phyloP scores from a whole-genome alignment of 1,140 invertebrate genomes.

The Helicorthomorpha holstii region DNA sequence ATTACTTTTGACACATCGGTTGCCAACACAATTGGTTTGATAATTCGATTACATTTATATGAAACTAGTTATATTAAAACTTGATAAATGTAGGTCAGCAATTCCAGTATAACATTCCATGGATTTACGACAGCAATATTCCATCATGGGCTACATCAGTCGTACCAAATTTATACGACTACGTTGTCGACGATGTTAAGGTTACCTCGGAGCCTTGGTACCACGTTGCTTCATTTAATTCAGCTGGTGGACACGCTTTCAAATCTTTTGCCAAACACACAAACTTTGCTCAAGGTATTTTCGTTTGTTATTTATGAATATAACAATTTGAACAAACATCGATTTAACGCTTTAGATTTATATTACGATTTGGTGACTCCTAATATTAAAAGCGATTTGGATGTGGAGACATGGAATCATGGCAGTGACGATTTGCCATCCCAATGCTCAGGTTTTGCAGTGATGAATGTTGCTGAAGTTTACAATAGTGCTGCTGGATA shows the following conservation, averaged over 20 bases:
- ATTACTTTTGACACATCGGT: slow-evolving; percentile 45
- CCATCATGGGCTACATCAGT: slow-evolving; percentile 29
- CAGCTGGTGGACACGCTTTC: slow-evolving; percentile 39
- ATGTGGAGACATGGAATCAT: slow-evolving; percentile 76
- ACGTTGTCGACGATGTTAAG: slow-evolving; percentile 36
- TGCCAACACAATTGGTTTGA: slow-evolving; percentile 50
- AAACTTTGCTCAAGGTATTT: slow-evolving; percentile 38
- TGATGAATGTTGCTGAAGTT: slow-evolving; percentile 46
- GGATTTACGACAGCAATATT: slow-evolving; percentile 41
- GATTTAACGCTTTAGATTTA: slow-evolving; percentile 42
- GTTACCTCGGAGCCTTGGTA: slow-evolving; percentile 42
- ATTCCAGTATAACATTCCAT: slow-evolving; percentile 56
- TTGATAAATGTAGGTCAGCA: slow-evolving; percentile 28
- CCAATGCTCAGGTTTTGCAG: slow-evolving; percentile 40
- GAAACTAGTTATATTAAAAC: not conserved
- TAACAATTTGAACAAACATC: not conserved
- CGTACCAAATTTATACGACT: slow-evolving; percentile 35
- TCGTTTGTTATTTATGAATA: not conserved
- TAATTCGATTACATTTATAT: too few relatives aligned
- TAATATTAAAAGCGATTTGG: slow-evolving; percentile 44
- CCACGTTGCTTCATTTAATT: slow-evolving; percentile 36
- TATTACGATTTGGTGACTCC: slow-evolving; percentile 66
- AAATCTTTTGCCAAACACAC: slow-evolving; percentile 59
- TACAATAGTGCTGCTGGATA: slow-evolving; percentile 25
- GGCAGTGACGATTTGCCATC: slow-evolving; percentile 48